Percentiles rank a stretch among this genome's conserved stretches.
These are phyloP conservation scores for Chromoteleia sp. DNA, from an alignment of 2,888 invertebrate genomes.

Conservation along the genomic window DNA sequence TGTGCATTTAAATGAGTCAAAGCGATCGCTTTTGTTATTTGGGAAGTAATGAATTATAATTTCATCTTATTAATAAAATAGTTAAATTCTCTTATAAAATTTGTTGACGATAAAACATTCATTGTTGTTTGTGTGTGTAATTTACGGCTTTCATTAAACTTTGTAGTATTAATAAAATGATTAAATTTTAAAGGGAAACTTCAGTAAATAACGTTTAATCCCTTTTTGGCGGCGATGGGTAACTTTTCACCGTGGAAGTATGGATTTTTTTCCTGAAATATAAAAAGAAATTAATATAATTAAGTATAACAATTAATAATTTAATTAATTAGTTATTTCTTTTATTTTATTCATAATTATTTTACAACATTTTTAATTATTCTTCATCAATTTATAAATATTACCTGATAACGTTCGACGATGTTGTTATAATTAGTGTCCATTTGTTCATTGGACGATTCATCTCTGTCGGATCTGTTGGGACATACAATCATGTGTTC, in stretches of 20 bases:
- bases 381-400: neutral
- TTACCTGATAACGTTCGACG: slow-evolving; percentile 87
- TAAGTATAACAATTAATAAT: too few relatives aligned
- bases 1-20: neutral
- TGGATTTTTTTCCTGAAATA: slow-evolving; percentile 91
- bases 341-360: too few relatives aligned
- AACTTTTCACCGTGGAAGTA: slow-evolving; percentile 93
- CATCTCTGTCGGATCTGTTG: slow-evolving; percentile 85
- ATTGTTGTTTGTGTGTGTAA: too few relatives aligned
- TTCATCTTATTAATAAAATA: slow-evolving; percentile 6
- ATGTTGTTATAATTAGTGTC: slow-evolving; percentile 89
- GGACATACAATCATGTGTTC: slow-evolving; percentile 99
- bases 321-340: too few relatives aligned
- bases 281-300: too few relatives aligned
- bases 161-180: slow-evolving; percentile 15
- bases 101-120: neutral
- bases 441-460: slow-evolving; percentile 78
- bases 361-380: too few relatives aligned
- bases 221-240: slow-evolving; percentile 97
- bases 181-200: slow-evolving; percentile 15
- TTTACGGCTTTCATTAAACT: too few relatives aligned
- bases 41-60: neutral
- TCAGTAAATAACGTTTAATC: slow-evolving; percentile 88
- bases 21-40: neutral
- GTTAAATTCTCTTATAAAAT: slow-evolving; percentile 3